Conservation (phyloP, 2,113 vertebrate genomes). For the Halichoeres trimaculatus region DNA sequence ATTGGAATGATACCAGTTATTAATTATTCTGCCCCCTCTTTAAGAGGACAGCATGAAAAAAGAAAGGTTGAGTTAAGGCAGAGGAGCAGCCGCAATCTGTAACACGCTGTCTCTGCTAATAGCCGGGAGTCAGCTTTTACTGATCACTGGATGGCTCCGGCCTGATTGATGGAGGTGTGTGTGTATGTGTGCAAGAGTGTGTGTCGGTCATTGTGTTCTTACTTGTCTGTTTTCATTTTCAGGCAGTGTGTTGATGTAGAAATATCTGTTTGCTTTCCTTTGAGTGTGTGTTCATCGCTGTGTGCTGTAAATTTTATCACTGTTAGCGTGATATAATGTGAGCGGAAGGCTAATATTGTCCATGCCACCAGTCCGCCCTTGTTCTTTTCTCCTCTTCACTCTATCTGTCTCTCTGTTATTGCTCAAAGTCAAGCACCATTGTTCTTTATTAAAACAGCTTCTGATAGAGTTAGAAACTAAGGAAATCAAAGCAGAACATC, state of each 20-base stretch:
- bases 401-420: constrained; percentile 16
- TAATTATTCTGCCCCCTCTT: constrained; percentile 68
- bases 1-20: constrained; percentile 82
- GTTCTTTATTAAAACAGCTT: neutral
- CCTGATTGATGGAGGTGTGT: constrained; percentile 62
- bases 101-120: constrained; percentile 73
- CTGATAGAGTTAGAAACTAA: no score
- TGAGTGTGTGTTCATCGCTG: no score
- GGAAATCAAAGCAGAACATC: neutral
- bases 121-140: constrained; percentile 73
- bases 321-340: constrained; percentile 53
- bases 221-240: no score
- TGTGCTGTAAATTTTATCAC: constrained; percentile 54
- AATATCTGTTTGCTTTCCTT: no score
- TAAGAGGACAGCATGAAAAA: constrained; percentile 53
- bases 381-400: constrained; percentile 36
- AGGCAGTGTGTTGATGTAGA: no score
- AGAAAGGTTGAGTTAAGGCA: constrained; percentile 60
- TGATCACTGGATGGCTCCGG: constrained; percentile 65
- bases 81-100: constrained; percentile 71
- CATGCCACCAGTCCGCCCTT: constrained; percentile 56
- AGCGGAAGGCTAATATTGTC: constrained; percentile 61
- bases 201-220: no score
- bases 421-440: neutral
- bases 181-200: neutral